phyloP scores from a whole-genome alignment of 2,113 vertebrate genomes.

The Cyprinodon tularosa region DNA sequence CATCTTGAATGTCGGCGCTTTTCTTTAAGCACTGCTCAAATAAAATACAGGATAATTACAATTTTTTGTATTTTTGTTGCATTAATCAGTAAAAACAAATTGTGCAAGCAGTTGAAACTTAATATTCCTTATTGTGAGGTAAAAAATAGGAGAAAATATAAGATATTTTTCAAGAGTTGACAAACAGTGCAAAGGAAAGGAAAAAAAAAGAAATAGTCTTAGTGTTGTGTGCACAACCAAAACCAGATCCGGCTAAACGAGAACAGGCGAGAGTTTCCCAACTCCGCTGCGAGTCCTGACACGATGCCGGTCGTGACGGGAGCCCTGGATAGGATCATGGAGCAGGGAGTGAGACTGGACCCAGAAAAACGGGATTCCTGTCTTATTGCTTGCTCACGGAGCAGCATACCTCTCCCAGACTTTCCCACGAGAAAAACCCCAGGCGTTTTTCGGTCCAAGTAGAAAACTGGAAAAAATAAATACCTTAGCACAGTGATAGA shows the following conservation, averaged over 20 bases:
- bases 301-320: conserved; percentile 48
- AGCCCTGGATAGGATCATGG: conserved; percentile 47
- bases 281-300: conserved; percentile 62
- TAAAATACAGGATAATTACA: not conserved
- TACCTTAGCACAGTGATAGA: not conserved
- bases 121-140: not conserved
- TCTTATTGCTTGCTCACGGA: conserved; percentile 66
- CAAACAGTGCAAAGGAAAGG: not conserved
- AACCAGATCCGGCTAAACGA: conserved; percentile 60
- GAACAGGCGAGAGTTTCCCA: conserved; percentile 59
- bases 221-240: conserved; percentile 28
- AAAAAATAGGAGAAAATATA: not conserved
- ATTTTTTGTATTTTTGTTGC: not conserved
- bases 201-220: conserved; percentile 5
- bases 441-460: conserved; percentile 65
- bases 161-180: not conserved
- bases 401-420: conserved; percentile 71
- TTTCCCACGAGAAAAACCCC: conserved; percentile 81
- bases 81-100: not conserved
- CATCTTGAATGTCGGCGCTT: not conserved
- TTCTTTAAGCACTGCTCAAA: not conserved
- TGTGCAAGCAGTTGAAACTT: not conserved
- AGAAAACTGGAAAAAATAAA: not conserved
- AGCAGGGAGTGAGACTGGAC: conserved; percentile 62
- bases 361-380: conserved; percentile 80